Conservation (phyloP, 2,888 invertebrate genomes). For the Cheilosia scutellata region DNA sequence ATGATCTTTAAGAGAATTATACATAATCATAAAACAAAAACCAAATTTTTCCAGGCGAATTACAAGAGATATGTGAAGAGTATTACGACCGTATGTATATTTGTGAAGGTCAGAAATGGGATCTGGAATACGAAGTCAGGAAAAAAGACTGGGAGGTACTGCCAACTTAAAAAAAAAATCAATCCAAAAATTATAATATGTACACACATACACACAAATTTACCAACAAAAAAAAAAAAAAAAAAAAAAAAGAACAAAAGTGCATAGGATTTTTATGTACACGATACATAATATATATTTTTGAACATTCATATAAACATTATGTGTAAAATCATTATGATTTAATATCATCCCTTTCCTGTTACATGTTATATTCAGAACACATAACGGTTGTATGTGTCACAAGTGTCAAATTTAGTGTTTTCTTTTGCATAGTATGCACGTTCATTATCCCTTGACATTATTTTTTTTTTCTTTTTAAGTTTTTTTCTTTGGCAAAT, state of each 20-base stretch:
- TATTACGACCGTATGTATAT: conserved; percentile 98
- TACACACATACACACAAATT: conserved; percentile 73
- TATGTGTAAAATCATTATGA: conserved; percentile 73
- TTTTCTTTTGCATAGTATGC: conserved; percentile 69
- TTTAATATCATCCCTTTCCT: conserved; percentile 67
- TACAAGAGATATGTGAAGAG: conserved; percentile 97
- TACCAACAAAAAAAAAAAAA: conserved; percentile 4
- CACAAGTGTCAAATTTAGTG: conserved; percentile 58
- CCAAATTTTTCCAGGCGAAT: conserved; percentile 85
- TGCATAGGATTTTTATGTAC: conserved; percentile 57
- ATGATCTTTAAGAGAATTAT: conserved; percentile 72
- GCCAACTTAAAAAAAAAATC: conserved; percentile 81
- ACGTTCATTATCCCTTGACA: conserved; percentile 62
- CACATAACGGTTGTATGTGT: conserved; percentile 64
- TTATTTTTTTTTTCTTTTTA: conserved; percentile 23
- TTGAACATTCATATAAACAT: conserved; percentile 53
- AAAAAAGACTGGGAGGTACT: conserved; percentile 99
- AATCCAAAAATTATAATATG: conserved; percentile 61
- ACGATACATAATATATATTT: conserved; percentile 35
- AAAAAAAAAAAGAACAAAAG: conserved; percentile 26
- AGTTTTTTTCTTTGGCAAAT: conserved; percentile 56
- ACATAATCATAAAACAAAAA: conserved; percentile 70
- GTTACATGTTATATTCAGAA: conserved; percentile 62
- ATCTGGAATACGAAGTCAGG: conserved; percentile 99
- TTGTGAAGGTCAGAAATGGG: conserved; percentile 99